Base-by-base conservation (phyloP, 2,797 vertebrate genomes). In the Todus mexicanus region DNA sequence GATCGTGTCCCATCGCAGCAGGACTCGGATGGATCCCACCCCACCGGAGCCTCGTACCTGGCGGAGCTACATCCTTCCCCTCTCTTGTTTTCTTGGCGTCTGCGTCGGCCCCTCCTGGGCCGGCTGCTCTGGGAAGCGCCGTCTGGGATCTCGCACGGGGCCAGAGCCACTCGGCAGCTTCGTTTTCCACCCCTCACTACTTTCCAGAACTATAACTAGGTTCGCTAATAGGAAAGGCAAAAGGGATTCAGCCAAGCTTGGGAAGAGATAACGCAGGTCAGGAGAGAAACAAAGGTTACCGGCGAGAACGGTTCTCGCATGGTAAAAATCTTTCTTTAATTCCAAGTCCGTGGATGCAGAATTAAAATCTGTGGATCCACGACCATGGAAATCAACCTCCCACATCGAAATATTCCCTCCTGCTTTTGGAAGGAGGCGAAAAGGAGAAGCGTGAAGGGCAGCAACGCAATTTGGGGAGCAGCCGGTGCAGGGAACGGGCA, bases 241-340 rank as follows among this genome's bases (percentile, higher is more conserved):
- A 22, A 72, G 66, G 60, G 66, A 17, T 25, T 45, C 50, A 22
- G 47, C 15, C 11, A 22, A 29, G 70, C 79, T 80, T 63, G 2
- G 3, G 68, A 45, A 17, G 31, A 77, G 70, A 11, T 4, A 59
- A n/a, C 63, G 20, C n/a, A 25, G 37, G 70, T 14, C 68, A 38
- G 78, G 20, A 75, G 13, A 79, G 37, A 60, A 79, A 20, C 42
- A 26, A 13, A 45, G 45, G 33, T n/a, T 14, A 33, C 16, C 4
- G 1, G 8, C 4, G 20, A 6, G 68, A 29, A 33, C 0, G 6
- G 18, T 42, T 42, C 53, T 12, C 3, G 7, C 64, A 5, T 22
- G 0, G 13, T 10, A 20, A 4, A 43, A 27, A 20, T 15, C 40
- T 40, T 40, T 15, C 22, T 38, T 57, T 50, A 16, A 51, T 33